Evolutionary conservation across 2,113 vertebrate genomes (phyloP).

Genomic region (Paramisgurnus dabryanus): DNA sequence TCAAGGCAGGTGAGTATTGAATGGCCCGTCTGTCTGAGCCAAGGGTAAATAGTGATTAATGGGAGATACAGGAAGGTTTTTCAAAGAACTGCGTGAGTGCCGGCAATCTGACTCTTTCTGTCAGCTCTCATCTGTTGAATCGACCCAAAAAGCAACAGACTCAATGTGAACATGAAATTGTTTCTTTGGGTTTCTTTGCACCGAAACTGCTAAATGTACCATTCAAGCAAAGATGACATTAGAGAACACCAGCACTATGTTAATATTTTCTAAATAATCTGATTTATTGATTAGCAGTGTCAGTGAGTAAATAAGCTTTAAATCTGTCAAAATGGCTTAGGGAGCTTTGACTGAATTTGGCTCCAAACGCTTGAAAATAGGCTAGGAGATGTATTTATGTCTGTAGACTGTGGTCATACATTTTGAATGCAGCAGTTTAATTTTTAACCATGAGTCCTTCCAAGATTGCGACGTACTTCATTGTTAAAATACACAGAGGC

Average conservation of each 20-base stretch:
- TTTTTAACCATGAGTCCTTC: conserved; percentile 25
- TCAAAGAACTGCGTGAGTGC: neutral
- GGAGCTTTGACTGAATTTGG: neutral
- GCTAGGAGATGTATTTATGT: conserved; percentile 10
- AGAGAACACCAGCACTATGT: neutral
- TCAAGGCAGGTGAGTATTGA: conserved; percentile 47
- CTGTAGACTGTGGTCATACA: neutral
- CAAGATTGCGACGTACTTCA: neutral
- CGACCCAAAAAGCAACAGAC: neutral
- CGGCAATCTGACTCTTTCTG: conserved; percentile 10
- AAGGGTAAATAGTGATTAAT: conserved; percentile 55
- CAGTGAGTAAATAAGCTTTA: conserved; percentile 3
- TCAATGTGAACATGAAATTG: neutral
- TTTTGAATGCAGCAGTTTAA: conserved; percentile 34
- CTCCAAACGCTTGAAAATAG: conserved; percentile 5
- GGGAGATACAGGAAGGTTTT: conserved; percentile 18
- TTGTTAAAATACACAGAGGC: conserved; percentile 24
- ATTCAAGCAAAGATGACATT: neutral
- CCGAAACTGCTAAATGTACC: neutral
- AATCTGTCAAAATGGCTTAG: neutral
- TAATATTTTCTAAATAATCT: conserved; percentile 14
- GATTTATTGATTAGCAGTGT: conserved; percentile 24
- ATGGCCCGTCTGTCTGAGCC: conserved; percentile 12
- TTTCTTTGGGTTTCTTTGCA: neutral
- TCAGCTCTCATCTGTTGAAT: neutral